These are phyloP conservation scores for Tryphoninae sp. DNA, from an alignment of 2,888 invertebrate species.

Conservation along the genomic window DNA sequence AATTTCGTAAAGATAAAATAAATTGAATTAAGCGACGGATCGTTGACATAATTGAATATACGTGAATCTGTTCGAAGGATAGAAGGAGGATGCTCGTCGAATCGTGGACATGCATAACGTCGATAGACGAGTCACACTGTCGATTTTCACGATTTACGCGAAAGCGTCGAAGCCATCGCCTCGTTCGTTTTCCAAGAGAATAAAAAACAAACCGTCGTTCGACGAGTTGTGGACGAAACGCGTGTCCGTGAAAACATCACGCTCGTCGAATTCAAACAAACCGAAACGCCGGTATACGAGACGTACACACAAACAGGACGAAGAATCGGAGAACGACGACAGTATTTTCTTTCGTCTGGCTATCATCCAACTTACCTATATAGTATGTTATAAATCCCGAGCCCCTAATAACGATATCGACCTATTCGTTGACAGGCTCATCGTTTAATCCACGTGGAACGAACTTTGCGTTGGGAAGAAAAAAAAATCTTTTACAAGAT, in stretches of 20 bases:
- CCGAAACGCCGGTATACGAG: conserved; percentile 53
- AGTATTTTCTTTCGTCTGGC: conserved; percentile 67
- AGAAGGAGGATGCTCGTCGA: conserved; percentile 2
- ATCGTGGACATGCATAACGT: background rate
- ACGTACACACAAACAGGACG: conserved; percentile 57
- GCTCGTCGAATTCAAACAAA: conserved; percentile 45
- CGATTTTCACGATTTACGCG: background rate
- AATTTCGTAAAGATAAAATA: conserved; percentile 6
- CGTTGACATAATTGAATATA: conserved; percentile 5
- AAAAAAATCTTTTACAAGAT: background rate
- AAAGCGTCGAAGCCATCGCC: conserved; percentile 39
- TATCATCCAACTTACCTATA: conserved; percentile 66
- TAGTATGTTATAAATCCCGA: conserved; percentile 20
- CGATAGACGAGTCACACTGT: background rate
- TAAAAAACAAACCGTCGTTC: conserved; percentile 26
- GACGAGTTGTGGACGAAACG: conserved; percentile 35
- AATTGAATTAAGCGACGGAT: background rate
- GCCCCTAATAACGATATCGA: conserved; percentile 61
- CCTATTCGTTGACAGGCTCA: conserved; percentile 37
- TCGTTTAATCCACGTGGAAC: background rate
- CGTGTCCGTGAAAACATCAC: conserved; percentile 39
- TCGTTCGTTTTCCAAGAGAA: conserved; percentile 12
- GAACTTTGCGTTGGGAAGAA: no score
- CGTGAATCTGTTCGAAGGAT: conserved; percentile 4
- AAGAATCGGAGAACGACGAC: conserved; percentile 53